A percentile compares a stretch with the other conserved stretches of the same genome.
Evolutionary conservation across 2,797 vertebrate species (phyloP).

Genomic region (Gymnopithys bicolor): DNA sequence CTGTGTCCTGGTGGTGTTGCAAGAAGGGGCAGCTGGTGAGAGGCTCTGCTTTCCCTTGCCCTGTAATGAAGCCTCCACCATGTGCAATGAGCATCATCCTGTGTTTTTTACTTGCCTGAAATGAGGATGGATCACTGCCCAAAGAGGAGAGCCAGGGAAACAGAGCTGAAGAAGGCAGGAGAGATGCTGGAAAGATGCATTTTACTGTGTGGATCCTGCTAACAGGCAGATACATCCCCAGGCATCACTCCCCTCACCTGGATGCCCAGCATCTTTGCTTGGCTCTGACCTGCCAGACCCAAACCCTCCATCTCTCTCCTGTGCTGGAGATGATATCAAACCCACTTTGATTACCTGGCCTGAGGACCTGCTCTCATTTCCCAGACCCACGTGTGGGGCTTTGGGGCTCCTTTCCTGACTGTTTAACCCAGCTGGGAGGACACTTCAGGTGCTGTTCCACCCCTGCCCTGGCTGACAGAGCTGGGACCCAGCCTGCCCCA

Average conservation of each 20-base stretch:
- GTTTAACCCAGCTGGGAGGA: neutral
- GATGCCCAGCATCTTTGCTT: neutral
- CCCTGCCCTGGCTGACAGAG: neutral
- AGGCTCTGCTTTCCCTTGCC: neutral
- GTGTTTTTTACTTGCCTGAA: neutral
- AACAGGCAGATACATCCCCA: neutral
- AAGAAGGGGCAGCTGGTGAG: fast-evolving
- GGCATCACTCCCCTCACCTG: neutral
- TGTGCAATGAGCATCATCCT: fast-evolving
- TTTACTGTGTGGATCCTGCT: neutral
- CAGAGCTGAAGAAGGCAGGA: neutral
- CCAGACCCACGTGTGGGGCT: neutral
- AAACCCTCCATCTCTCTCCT: neutral
- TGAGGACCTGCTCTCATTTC: neutral
- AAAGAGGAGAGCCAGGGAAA: neutral
- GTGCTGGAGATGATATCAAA: neutral
- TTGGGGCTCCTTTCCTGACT: neutral
- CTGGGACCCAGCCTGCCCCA: neutral
- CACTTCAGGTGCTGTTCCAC: neutral
- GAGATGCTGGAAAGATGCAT: neutral
- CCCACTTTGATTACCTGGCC: neutral
- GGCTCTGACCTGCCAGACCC: neutral
- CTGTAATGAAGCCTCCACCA: neutral
- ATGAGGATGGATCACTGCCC: neutral
- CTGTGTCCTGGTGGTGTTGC: neutral